Percentiles rank a stretch among this genome's conserved stretches.
These are phyloP conservation scores for Tor tambroides DNA, from an alignment of 2,113 vertebrate genomes.

Conservation along the genomic window DNA sequence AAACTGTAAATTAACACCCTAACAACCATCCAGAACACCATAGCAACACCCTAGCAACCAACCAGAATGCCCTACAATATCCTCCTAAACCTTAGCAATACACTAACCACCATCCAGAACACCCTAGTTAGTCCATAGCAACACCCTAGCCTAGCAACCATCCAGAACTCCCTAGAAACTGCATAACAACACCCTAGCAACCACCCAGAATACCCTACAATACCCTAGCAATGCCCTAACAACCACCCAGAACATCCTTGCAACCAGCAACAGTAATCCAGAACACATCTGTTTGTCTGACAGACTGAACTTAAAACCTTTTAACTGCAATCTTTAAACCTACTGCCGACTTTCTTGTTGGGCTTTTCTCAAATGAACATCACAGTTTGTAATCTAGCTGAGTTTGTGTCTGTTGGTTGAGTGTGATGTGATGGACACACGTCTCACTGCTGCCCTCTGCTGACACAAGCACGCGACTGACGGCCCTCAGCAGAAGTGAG, in stretches of 20 bases:
- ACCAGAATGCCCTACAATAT: not conserved
- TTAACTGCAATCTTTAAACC: not conserved
- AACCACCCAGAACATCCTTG: not conserved
- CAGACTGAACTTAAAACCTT: not conserved
- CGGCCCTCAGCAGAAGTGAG: not conserved
- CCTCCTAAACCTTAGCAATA: too few species aligned
- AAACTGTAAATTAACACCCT: too few species aligned
- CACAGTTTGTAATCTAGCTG: not conserved
- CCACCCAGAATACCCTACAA: too few species aligned
- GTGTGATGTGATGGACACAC: not conserved
- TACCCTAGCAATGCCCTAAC: not conserved
- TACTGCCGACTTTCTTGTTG: too few species aligned
- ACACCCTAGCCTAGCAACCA: too few species aligned
- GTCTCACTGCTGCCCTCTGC: not conserved
- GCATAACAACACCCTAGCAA: too few species aligned
- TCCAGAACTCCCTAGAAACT: too few species aligned
- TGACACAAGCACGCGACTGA: not conserved
- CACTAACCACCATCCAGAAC: not conserved
- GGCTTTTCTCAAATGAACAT: too few species aligned
- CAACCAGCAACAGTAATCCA: not conserved
- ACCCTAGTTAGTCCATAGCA: not conserved
- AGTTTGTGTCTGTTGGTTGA: too few species aligned
- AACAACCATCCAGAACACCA: too few species aligned
- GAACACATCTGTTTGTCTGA: not conserved
- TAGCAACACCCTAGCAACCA: not conserved